phyloP scores from a whole-genome alignment of 2,113 vertebrate species.

The Ammodytes marinus region DNA sequence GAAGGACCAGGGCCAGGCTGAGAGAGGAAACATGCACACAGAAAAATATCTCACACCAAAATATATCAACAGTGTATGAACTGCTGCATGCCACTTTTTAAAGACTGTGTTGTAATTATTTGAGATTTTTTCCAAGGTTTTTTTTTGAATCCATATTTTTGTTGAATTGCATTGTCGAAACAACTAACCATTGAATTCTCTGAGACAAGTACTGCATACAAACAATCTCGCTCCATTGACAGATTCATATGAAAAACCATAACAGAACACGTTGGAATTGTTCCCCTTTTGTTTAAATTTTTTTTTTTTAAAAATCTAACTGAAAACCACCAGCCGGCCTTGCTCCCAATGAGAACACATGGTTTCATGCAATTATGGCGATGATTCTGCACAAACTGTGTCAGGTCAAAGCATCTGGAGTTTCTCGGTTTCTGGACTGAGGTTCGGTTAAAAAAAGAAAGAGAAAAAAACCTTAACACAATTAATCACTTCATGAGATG shows the following conservation, averaged over 20 bases:
- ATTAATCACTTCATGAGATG: background rate
- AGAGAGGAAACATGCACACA: conserved; percentile 33
- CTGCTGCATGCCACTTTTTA: background rate
- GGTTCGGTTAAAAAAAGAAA: background rate
- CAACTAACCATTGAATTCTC: background rate
- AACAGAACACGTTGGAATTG: background rate
- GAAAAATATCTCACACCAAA: background rate
- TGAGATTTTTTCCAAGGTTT: background rate
- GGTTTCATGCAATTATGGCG: background rate
- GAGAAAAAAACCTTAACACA: background rate
- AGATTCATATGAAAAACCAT: background rate
- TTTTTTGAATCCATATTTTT: background rate
- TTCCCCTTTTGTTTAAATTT: conserved; percentile 3
- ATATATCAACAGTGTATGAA: background rate
- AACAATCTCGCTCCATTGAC: background rate
- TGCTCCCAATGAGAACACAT: conserved; percentile 7
- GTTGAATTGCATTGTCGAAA: background rate
- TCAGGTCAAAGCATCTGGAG: conserved; percentile 9
- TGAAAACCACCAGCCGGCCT: background rate
- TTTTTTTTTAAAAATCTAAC: no score
- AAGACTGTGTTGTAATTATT: background rate
- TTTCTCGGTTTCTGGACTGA: background rate
- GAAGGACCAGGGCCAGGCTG: conserved; percentile 84
- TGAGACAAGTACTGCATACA: background rate
- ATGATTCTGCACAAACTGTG: conserved; percentile 15